These are phyloP conservation scores for Physella acuta DNA, from an alignment of 1,140 invertebrate species.

Conservation along the genomic window DNA sequence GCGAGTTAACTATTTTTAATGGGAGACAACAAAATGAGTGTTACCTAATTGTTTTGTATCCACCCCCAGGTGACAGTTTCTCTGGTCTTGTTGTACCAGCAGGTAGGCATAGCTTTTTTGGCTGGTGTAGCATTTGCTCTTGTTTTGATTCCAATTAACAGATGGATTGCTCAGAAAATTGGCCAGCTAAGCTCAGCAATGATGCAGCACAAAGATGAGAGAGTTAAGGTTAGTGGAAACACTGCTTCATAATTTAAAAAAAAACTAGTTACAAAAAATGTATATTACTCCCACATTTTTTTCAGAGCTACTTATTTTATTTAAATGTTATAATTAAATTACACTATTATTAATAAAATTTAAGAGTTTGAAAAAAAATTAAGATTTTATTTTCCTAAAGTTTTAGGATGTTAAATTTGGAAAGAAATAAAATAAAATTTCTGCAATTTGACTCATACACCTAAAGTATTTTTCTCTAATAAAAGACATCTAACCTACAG, in stretches of 20 bases:
- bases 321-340: too few species aligned
- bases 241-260: too few species aligned
- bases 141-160: slow-evolving; percentile 92
- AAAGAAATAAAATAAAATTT: neutral
- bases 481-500: slow-evolving; percentile 44
- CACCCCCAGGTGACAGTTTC: slow-evolving; percentile 26
- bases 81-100: slow-evolving; percentile 63
- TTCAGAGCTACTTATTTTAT: too few species aligned
- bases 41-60: too few species aligned
- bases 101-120: slow-evolving; percentile 89
- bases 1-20: neutral
- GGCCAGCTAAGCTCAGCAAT: slow-evolving; percentile 80
- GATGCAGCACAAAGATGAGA: slow-evolving; percentile 88
- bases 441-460: too few species aligned
- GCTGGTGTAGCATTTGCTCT: slow-evolving; percentile 85
- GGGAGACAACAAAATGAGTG: neutral
- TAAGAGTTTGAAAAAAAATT: slow-evolving; percentile 6
- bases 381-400: neutral
- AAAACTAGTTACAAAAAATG: too few species aligned
- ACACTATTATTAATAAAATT: too few species aligned
- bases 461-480: too few species aligned
- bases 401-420: neutral
- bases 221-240: slow-evolving; percentile 69
- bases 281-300: too few species aligned
- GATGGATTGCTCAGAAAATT: slow-evolving; percentile 83